Conservation (phyloP, 37 sponge, comb jelly and placozoan species). For the Spongilla lacustris region DNA sequence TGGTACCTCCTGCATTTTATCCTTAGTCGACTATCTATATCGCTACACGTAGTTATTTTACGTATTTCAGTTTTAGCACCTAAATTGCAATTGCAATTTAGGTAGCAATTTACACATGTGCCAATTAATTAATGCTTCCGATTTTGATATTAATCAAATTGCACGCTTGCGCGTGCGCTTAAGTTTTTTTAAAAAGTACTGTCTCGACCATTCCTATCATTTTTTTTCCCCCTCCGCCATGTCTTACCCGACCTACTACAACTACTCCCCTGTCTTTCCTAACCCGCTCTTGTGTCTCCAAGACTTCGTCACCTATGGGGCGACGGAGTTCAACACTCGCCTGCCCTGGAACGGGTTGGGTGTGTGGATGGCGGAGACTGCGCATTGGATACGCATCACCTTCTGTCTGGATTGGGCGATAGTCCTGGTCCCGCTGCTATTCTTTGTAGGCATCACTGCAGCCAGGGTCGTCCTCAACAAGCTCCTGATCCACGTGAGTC, state of each 20-base stretch:
- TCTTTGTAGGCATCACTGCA: conserved; percentile 34
- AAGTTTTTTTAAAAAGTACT: too few relatives aligned
- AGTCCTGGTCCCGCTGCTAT: background rate
- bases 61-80: too few relatives aligned
- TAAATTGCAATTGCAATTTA: too few relatives aligned
- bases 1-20: too few relatives aligned
- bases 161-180: too few relatives aligned
- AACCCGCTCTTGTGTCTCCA: conserved; percentile 34
- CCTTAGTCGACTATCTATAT: too few relatives aligned
- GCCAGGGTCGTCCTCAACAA: conserved; percentile 38
- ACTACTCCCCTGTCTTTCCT: conserved; percentile 58
- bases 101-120: too few relatives aligned
- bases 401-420: conserved; percentile 2
- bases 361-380: conserved; percentile 44
- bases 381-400: conserved; percentile 22
- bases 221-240: too few relatives aligned
- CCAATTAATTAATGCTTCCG: too few relatives aligned
- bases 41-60: too few relatives aligned
- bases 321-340: conserved; percentile 6
- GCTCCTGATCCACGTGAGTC: conserved; percentile 40
- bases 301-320: conserved; percentile 17
- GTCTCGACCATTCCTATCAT: too few relatives aligned
- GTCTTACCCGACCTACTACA: conserved; percentile 31
- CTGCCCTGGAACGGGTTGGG: conserved; percentile 54
- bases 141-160: too few relatives aligned